Conservation (phyloP, 2,797 vertebrate species). For the Etheostoma perlongum region DNA sequence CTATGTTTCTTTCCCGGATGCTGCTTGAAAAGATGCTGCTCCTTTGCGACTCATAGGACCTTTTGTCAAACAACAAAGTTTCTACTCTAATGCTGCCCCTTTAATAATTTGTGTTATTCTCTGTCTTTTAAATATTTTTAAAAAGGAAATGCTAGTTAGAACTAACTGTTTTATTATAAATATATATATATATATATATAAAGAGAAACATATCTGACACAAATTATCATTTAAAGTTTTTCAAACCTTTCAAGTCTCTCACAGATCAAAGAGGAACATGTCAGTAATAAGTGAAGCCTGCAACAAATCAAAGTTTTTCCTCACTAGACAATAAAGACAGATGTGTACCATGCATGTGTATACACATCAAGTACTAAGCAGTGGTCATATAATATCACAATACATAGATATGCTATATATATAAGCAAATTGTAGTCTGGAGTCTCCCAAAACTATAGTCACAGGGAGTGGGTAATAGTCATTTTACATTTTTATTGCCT, state of each 20-base stretch:
- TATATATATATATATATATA: no score
- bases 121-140: not conserved
- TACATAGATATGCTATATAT: not conserved
- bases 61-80: conserved; percentile 13
- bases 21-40: not conserved
- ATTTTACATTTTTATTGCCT: conserved; percentile 80
- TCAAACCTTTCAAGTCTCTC: not conserved
- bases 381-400: not conserved
- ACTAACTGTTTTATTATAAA: conserved; percentile 5
- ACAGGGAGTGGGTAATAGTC: conserved; percentile 49
- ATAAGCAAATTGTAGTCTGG: conserved; percentile 9
- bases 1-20: not conserved
- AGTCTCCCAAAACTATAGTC: conserved; percentile 22
- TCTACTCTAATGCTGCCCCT: not conserved
- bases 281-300: not conserved
- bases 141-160: conserved; percentile 19
- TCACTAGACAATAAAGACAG: not conserved
- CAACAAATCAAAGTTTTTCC: not conserved
- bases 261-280: not conserved
- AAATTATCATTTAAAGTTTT: not conserved
- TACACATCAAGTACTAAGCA: not conserved
- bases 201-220: not conserved
- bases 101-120: not conserved
- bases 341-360: not conserved
- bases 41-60: not conserved